Evolutionary conservation across 2,888 invertebrate species (phyloP).

Genomic region (Aelia acuminata): DNA sequence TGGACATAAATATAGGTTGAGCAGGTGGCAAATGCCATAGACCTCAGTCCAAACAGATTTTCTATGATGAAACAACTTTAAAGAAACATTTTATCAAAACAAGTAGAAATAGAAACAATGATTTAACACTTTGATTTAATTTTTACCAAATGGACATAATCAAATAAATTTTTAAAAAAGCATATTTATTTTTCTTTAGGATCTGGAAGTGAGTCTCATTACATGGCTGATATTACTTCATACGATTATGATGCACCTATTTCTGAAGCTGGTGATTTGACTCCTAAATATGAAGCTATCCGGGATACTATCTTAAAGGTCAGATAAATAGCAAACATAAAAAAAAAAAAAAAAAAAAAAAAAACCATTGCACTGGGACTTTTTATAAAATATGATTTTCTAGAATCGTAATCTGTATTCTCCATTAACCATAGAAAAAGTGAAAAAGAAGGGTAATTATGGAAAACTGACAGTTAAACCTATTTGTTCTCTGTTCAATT

Average conservation of each 20-base stretch:
- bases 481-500: slow-evolving; percentile 68
- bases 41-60: too few species aligned
- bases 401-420: slow-evolving; percentile 67
- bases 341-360: neutral
- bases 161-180: neutral
- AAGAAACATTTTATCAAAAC: too few species aligned
- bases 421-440: slow-evolving; percentile 72
- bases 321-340: neutral
- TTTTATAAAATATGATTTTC: neutral
- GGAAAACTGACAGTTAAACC: slow-evolving; percentile 74
- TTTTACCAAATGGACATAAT: too few species aligned
- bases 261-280: slow-evolving; percentile 90
- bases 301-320: slow-evolving; percentile 73
- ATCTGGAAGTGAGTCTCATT: slow-evolving; percentile 60
- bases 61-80: too few species aligned
- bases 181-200: slow-evolving; percentile 55
- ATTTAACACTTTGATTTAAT: too few species aligned
- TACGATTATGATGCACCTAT: slow-evolving; percentile 95
- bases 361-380: neutral
- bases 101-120: too few species aligned
- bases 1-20: too few species aligned
- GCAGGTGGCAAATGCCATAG: too few species aligned
- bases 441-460: slow-evolving; percentile 74
- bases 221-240: slow-evolving; percentile 77
- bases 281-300: slow-evolving; percentile 83